Evolutionary conservation across 2,797 vertebrate genomes (phyloP).

Genomic region (Galaxias olidus): DNA sequence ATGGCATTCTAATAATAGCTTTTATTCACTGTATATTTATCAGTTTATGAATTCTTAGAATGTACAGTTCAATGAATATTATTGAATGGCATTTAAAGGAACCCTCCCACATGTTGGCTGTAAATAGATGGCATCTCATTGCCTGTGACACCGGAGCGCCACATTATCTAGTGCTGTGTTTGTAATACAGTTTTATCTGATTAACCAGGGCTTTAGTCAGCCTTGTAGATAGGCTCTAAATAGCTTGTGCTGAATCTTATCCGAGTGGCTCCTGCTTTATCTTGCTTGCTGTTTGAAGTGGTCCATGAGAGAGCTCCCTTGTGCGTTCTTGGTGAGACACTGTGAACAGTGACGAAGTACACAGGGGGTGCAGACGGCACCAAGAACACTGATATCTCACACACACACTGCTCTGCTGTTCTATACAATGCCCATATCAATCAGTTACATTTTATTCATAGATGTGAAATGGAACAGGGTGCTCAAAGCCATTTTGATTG

Average conservation of each 20-base stretch:
- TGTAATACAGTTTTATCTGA: slow-evolving; percentile 39
- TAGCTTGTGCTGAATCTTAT: slow-evolving; percentile 47
- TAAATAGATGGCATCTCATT: slow-evolving; percentile 21
- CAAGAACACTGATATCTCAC: too few species aligned
- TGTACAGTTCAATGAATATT: slow-evolving; percentile 16
- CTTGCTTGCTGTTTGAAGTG: slow-evolving; percentile 47
- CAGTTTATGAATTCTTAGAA: slow-evolving; percentile 8
- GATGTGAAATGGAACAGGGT: slow-evolving; percentile 31
- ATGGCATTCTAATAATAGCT: background rate
- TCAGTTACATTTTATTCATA: slow-evolving; percentile 42
- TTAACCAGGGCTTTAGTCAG: slow-evolving; percentile 29
- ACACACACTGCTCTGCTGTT: too few species aligned
- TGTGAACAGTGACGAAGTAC: slow-evolving; percentile 29
- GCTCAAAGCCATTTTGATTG: slow-evolving; percentile 64
- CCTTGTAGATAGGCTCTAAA: slow-evolving; percentile 33
- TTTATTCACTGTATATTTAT: slow-evolving; percentile 7
- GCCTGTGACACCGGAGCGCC: background rate
- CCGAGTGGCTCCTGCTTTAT: slow-evolving; percentile 50
- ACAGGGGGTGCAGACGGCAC: background rate
- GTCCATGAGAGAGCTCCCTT: slow-evolving; percentile 43
- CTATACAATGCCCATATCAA: too few species aligned
- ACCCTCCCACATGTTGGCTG: slow-evolving; percentile 1
- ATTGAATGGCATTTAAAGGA: slow-evolving; percentile 29
- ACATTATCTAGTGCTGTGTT: slow-evolving; percentile 17
- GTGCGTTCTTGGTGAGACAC: slow-evolving; percentile 36